phyloP scores from a whole-genome alignment of 2,888 invertebrate species.

The Pycnomerus fuliginosus region DNA sequence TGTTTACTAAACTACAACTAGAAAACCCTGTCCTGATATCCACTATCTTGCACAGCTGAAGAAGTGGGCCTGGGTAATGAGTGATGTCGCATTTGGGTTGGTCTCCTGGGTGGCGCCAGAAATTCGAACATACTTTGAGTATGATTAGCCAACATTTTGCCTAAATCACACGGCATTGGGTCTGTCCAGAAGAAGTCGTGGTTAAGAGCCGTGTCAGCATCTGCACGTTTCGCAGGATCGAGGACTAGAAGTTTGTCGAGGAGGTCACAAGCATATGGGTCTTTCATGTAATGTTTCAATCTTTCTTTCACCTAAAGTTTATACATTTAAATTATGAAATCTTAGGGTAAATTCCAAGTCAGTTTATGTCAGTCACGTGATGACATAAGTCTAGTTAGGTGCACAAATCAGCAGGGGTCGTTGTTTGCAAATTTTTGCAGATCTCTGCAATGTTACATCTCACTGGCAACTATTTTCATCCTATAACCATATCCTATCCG shows the following conservation, averaged over 20 bases:
- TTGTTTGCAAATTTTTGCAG: too few relatives aligned
- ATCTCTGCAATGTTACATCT: too few relatives aligned
- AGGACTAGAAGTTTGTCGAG: slow-evolving; percentile 88
- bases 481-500: too few relatives aligned
- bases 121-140: slow-evolving; percentile 95
- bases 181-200: slow-evolving; percentile 99
- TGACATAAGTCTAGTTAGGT: too few relatives aligned
- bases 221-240: slow-evolving; percentile 85
- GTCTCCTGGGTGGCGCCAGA: slow-evolving; percentile 73
- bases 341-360: too few relatives aligned
- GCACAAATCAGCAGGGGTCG: too few relatives aligned
- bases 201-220: slow-evolving; percentile 90
- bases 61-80: slow-evolving; percentile 57
- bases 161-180: slow-evolving; percentile 91
- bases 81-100: slow-evolving; percentile 67
- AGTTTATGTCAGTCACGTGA: too few relatives aligned
- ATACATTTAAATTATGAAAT: too few relatives aligned
- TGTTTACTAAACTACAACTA: too few relatives aligned
- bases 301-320: slow-evolving; percentile 72
- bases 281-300: slow-evolving; percentile 86
- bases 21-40: slow-evolving; percentile 85
- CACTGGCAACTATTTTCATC: too few relatives aligned
- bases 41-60: slow-evolving; percentile 66
- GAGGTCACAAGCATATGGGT: slow-evolving; percentile 88
- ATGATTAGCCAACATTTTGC: slow-evolving; percentile 89